phyloP scores from a whole-genome alignment of 2,888 invertebrate genomes.

The Ophraella communa region DNA sequence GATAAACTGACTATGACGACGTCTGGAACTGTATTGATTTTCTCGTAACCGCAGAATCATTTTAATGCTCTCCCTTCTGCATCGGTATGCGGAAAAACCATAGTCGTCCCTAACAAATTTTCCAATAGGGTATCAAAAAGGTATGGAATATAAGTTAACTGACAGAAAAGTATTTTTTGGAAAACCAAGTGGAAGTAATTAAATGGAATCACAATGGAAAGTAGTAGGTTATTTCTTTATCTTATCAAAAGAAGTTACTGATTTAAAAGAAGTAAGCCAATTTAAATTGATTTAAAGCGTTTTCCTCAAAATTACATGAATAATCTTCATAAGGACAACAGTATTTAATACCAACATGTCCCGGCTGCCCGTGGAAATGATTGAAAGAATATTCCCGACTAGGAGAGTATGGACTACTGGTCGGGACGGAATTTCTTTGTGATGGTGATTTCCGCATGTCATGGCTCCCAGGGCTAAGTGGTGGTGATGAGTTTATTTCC shows the following conservation, averaged over 20 bases:
- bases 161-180: too few relatives aligned
- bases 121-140: too few relatives aligned
- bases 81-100: neutral
- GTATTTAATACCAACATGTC: conserved; percentile 70
- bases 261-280: neutral
- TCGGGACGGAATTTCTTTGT: conserved; percentile 54
- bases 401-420: conserved; percentile 55
- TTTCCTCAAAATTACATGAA: neutral
- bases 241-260: too few relatives aligned
- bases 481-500: conserved; percentile 58
- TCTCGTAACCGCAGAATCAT: neutral
- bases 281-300: neutral
- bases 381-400: conserved; percentile 76
- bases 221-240: too few relatives aligned
- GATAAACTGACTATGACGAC: neutral
- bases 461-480: conserved; percentile 57
- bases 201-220: too few relatives aligned
- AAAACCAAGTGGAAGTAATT: too few relatives aligned
- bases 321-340: conserved; percentile 42
- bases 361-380: conserved; percentile 91
- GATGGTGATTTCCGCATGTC: conserved; percentile 56
- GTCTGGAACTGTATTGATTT: conserved; percentile 12
- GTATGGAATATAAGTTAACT: too few relatives aligned
- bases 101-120: neutral
- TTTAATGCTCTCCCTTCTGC: neutral